Evolutionary conservation across 2,797 vertebrate genomes (phyloP).

Genomic region (Sebastes steindachneri): DNA sequence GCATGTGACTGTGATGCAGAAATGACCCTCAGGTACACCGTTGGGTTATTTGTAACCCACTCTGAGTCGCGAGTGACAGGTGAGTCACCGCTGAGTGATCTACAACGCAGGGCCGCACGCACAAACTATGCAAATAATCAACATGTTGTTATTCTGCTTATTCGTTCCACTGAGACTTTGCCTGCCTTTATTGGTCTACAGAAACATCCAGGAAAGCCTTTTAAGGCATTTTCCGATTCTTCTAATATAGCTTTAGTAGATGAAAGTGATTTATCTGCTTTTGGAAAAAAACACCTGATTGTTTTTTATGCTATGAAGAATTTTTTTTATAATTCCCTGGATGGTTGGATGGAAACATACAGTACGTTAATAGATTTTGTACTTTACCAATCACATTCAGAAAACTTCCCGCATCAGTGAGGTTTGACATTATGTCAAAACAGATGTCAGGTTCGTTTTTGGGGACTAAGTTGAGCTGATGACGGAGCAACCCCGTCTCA

Average conservation of each 20-base stretch:
- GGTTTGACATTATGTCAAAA: background rate
- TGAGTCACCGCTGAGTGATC: background rate
- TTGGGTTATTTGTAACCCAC: too few species aligned
- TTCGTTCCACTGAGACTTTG: background rate
- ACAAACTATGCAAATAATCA: background rate
- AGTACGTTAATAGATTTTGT: background rate
- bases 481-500: background rate
- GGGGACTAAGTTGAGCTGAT: background rate
- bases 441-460: background rate
- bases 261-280: background rate
- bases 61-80: background rate
- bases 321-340: background rate
- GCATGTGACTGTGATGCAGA: too few species aligned
- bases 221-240: background rate
- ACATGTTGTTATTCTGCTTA: background rate
- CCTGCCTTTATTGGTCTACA: background rate
- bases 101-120: too few species aligned
- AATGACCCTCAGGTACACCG: background rate
- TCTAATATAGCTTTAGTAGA: background rate
- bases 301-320: background rate
- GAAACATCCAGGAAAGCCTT: background rate
- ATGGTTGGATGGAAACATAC: conserved; percentile 21
- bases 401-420: background rate
- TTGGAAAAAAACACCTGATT: conserved; percentile 26
- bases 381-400: background rate